Percentiles rank a stretch among this genome's conserved stretches.
Conservation (phyloP, 2,113 vertebrate species). For the Notothenia rossii region DNA sequence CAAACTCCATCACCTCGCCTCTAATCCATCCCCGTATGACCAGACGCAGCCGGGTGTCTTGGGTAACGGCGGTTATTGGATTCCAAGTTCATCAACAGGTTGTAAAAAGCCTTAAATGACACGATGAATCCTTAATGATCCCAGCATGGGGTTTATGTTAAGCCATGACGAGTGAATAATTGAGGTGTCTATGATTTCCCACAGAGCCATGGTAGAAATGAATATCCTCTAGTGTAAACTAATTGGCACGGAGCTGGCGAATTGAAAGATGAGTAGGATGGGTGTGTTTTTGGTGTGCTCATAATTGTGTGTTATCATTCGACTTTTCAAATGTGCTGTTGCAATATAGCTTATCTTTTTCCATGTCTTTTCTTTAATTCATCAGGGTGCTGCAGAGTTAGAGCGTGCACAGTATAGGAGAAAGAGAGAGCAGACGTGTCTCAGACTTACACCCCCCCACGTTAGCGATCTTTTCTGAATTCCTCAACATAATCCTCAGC, state of each 20-base stretch:
- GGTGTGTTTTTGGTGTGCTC: too few species aligned
- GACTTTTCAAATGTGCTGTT: not conserved
- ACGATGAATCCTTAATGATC: slow-evolving; percentile 61
- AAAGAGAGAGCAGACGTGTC: slow-evolving; percentile 15
- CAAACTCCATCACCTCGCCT: slow-evolving; percentile 7
- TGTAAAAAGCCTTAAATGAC: slow-evolving; percentile 52
- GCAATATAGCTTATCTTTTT: too few species aligned
- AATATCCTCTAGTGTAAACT: slow-evolving; percentile 63
- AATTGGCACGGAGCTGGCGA: slow-evolving; percentile 52
- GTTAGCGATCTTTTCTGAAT: slow-evolving; percentile 53
- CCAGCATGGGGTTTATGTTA: slow-evolving; percentile 49
- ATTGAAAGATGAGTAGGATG: slow-evolving; percentile 37
- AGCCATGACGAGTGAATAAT: slow-evolving; percentile 57
- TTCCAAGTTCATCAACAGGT: slow-evolving; percentile 58
- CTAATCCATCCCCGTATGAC: slow-evolving; percentile 46
- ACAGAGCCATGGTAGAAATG: slow-evolving; percentile 49
- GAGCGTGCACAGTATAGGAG: not conserved
- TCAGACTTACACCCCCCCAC: slow-evolving; percentile 44
- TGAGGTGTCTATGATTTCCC: slow-evolving; percentile 44
- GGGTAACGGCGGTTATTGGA: slow-evolving; percentile 32
- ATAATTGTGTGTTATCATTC: not conserved
- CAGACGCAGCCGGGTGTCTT: slow-evolving; percentile 18
- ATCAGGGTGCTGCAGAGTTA: slow-evolving; percentile 25
- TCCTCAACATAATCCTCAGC: slow-evolving; percentile 47
- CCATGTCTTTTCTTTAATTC: not conserved